A percentile compares a stretch with the other conserved stretches of the same genome.
Evolutionary conservation across 2,888 invertebrate species (phyloP).

Genomic region (Notodonta dromedarius): DNA sequence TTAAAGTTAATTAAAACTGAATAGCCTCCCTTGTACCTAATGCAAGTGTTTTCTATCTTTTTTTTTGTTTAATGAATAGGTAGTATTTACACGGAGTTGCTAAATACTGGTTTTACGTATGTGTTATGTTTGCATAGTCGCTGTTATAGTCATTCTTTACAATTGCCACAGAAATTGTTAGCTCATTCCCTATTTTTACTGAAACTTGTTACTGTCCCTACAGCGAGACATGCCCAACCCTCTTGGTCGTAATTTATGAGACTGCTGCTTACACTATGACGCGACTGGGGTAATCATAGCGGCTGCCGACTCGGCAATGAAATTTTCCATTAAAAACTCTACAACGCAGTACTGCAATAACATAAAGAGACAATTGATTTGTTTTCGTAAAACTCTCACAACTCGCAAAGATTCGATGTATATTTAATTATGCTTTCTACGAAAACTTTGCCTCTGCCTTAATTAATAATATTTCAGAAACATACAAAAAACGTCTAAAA

Average conservation of each 20-base stretch:
- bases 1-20: too few relatives aligned
- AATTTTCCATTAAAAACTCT: constrained; percentile 25
- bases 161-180: constrained; percentile 9
- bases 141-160: neutral
- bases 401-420: too few relatives aligned
- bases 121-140: neutral
- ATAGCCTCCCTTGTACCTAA: too few relatives aligned
- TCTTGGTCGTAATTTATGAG: constrained; percentile 36
- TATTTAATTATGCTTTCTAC: too few relatives aligned
- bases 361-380: neutral
- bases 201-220: constrained; percentile 16
- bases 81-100: too few relatives aligned
- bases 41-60: too few relatives aligned
- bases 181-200: constrained; percentile 20
- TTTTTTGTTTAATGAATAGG: neutral
- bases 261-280: constrained; percentile 7
- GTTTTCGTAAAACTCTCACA: too few relatives aligned
- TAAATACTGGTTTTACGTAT: neutral
- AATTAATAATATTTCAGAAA: too few relatives aligned
- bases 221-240: constrained; percentile 21
- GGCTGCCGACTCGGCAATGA: constrained; percentile 1
- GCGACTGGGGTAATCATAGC: neutral
- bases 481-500: too few relatives aligned
- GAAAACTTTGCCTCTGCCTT: too few relatives aligned
- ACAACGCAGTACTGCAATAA: neutral